Evolutionary conservation across 2,797 vertebrate species (phyloP).

Genomic region (Allobates femoralis): DNA sequence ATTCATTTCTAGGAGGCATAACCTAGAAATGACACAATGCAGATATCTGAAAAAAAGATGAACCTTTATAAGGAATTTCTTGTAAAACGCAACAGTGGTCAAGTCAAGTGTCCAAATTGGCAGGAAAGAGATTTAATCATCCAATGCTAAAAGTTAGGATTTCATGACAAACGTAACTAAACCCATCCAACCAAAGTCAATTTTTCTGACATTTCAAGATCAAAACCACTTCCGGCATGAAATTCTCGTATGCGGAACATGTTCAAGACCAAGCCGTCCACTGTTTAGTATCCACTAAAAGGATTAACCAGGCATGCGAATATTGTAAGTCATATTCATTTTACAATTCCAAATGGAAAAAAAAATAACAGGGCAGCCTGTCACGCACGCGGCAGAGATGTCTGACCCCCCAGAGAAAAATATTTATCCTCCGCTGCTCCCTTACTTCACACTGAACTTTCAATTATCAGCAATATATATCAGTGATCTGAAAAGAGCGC

Average conservation of each 20-base stretch:
- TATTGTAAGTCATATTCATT: neutral
- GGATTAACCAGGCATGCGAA: neutral
- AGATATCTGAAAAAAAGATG: no score
- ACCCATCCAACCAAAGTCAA: neutral
- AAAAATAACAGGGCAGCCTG: neutral
- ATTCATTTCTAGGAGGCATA: no score
- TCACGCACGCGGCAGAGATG: neutral
- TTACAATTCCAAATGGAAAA: neutral
- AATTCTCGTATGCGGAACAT: neutral
- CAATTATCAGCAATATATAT: constrained; percentile 52
- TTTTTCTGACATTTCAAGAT: neutral
- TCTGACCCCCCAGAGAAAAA: constrained; percentile 39
- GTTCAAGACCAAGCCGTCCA: neutral
- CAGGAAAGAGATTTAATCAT: neutral
- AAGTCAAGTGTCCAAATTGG: no score
- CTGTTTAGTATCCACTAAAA: neutral
- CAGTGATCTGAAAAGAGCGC: constrained; percentile 49
- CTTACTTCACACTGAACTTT: constrained; percentile 50
- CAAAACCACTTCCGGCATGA: constrained; percentile 5
- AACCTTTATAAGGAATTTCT: no score
- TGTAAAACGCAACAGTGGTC: no score
- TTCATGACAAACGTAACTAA: neutral
- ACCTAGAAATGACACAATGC: no score
- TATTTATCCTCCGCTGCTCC: constrained; percentile 50
- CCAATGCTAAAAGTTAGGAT: neutral